These are phyloP conservation scores for Proterorhinus semilunaris DNA, from an alignment of 2,113 vertebrate species.

Conservation along the genomic window DNA sequence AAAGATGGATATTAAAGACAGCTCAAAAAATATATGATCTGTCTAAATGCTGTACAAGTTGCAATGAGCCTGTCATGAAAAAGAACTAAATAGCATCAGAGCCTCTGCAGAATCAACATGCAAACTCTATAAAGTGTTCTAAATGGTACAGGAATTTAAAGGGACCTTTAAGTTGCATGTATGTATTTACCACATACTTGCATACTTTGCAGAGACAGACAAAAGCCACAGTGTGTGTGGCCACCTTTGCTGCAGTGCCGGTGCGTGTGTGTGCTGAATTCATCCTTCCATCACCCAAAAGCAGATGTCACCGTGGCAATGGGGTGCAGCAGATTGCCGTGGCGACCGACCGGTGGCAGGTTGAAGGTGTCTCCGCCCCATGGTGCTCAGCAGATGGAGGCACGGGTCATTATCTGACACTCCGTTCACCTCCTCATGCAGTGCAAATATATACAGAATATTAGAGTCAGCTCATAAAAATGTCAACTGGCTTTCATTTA, in stretches of 20 bases:
- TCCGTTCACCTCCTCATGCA: conserved; percentile 52
- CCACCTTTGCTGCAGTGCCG: conserved; percentile 60
- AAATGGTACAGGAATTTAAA: too few relatives aligned
- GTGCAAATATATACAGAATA: conserved; percentile 33
- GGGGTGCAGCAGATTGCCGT: conserved; percentile 74
- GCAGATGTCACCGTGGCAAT: conserved; percentile 76
- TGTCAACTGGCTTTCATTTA: conserved; percentile 34
- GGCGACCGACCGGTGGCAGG: conserved; percentile 64
- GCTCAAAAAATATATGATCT: too few relatives aligned
- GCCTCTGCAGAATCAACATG: too few relatives aligned
- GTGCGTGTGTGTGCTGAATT: conserved; percentile 64
- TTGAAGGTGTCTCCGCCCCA: conserved; percentile 73
- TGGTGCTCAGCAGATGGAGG: conserved; percentile 67
- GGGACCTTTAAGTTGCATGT: conserved; percentile 12
- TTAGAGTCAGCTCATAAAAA: conserved; percentile 37
- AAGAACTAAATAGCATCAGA: too few relatives aligned
- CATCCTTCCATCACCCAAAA: conserved; percentile 76
- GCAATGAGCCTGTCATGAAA: too few relatives aligned
- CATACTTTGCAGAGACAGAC: conserved; percentile 40
- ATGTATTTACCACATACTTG: conserved; percentile 44
- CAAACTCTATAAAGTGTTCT: too few relatives aligned
- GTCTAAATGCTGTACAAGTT: too few relatives aligned
- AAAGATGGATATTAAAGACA: too few relatives aligned
- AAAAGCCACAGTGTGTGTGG: conserved; percentile 49
- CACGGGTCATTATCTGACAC: conserved; percentile 68